Percentiles rank a stretch among this genome's conserved stretches.
Conservation (phyloP, 2,113 vertebrate species). For the Onychostoma macrolepis region DNA sequence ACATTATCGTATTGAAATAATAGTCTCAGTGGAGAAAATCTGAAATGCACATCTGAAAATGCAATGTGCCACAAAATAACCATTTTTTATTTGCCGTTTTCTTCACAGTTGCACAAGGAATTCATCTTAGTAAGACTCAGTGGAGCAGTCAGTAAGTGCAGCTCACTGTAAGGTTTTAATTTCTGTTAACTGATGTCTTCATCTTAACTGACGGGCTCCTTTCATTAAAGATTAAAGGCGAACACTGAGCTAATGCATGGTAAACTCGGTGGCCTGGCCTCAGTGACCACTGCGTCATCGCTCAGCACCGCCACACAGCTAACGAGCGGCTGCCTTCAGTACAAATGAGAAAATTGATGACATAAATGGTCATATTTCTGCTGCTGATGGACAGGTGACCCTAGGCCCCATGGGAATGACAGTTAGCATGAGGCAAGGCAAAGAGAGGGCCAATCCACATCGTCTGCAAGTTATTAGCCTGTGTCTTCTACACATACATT, state of each 20-base stretch:
- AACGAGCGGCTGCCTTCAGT: neutral
- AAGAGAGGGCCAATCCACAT: conserved; percentile 23
- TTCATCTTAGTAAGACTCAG: neutral
- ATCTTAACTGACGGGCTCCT: neutral
- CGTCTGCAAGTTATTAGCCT: conserved; percentile 14
- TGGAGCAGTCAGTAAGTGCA: neutral
- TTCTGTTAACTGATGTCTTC: conserved; percentile 31
- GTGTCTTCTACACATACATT: conserved; percentile 14
- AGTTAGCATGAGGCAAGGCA: conserved; percentile 21
- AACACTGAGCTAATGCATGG: neutral
- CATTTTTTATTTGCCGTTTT: neutral
- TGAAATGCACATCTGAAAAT: neutral
- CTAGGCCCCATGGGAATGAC: neutral
- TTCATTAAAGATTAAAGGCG: conserved; percentile 49
- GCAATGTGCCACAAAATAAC: neutral
- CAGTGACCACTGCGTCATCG: conserved; percentile 38
- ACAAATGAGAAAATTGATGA: conserved; percentile 50
- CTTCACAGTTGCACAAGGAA: neutral
- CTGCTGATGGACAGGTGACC: conserved; percentile 58
- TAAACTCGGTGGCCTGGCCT: conserved; percentile 34
- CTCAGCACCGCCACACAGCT: conserved; percentile 32
- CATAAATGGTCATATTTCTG: conserved; percentile 56
- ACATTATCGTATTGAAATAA: neutral
- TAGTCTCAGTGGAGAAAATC: neutral
- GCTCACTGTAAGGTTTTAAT: conserved; percentile 10